Base-by-base conservation (phyloP, 2,113 vertebrate genomes). In the Poecilia latipinna region DNA sequence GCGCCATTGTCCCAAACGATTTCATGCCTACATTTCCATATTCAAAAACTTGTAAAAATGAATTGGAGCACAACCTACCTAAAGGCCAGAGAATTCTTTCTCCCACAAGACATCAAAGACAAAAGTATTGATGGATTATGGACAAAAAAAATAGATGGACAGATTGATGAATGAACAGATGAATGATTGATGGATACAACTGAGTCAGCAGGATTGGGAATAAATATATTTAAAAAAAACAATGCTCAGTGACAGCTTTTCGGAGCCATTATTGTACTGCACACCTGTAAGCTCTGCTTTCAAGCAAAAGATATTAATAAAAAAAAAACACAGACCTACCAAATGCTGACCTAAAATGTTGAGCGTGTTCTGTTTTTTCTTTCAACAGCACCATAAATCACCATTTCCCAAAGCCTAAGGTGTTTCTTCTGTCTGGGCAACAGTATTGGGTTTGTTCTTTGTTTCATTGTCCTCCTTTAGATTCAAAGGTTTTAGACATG, bases 41-140 rank as follows among this genome's bases (percentile, higher is more conserved):
- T 62, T 35, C 7, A 39, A 31, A 66, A 67, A 39, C 35, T 22
- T 7, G 42, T 29, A 6, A 26, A 63, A 69, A 72, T 44, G 11
- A 68, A 65, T 51, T 5, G 3, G 33, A 29, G 29, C 11, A 35
- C 11, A 15, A 35, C 8, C 1, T 11, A 61, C n/a, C 35, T 8
- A 10, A 65, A 48, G 31, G 39, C 44, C 31, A 44, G 37, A 65
- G 48, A 29, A 62, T 37, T 0, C 42, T 76, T 57, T 39, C 57
- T 82, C 48, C 68, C 17, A 26, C 51, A 26, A 28, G 33, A 6
- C 70, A 17, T 78, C 66, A 22, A 33, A 42, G 12, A 42, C 39
- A 42, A 42, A 42, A 3, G 39, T 12, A 42, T 42, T 42, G 39
- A 42, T 42, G 39, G 39, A 42, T 42, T 42, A 42, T 42, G 39